Conservation (phyloP, 1,140 invertebrate genomes). For the Oscheius sp. region DNA sequence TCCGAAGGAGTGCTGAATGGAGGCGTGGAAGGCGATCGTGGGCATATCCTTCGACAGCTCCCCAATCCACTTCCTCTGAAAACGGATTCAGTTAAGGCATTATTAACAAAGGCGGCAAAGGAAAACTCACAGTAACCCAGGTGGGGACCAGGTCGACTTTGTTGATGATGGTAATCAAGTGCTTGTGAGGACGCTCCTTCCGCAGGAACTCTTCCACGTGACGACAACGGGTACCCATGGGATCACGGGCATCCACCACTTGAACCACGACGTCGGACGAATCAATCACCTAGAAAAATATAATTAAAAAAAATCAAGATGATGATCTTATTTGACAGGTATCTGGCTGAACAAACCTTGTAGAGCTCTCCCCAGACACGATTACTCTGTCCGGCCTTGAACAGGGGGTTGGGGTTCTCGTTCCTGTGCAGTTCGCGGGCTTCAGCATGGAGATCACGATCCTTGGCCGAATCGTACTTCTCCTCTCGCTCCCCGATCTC, state of each 20-base stretch:
- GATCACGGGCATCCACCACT: slow-evolving; percentile 64
- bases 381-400: slow-evolving; percentile 80
- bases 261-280: slow-evolving; percentile 95
- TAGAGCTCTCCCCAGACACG: slow-evolving; percentile 99
- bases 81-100: too few species aligned
- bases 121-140: slow-evolving; percentile 78
- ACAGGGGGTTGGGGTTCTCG: slow-evolving; percentile 63
- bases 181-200: slow-evolving; percentile 88
- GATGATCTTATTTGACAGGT: too few species aligned
- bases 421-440: slow-evolving; percentile 51
- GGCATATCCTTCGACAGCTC: slow-evolving; percentile 90
- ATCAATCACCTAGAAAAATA: slow-evolving; percentile 76
- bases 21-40: slow-evolving; percentile 96
- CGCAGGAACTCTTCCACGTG: slow-evolving; percentile 82
- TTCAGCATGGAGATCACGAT: slow-evolving; percentile 73
- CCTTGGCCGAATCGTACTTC: slow-evolving; percentile 76
- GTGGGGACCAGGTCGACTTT: slow-evolving; percentile 89
- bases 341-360: slow-evolving; percentile 69
- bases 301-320: too few species aligned
- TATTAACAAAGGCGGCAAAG: too few species aligned
- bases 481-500: slow-evolving; percentile 68
- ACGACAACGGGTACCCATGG: slow-evolving; percentile 79
- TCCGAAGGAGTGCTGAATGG: slow-evolving; percentile 93
- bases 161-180: slow-evolving; percentile 88
- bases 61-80: slow-evolving; percentile 77